Evolutionary conservation across 1,140 invertebrate species (phyloP).

Genomic region (Drosophila novamexicana): DNA sequence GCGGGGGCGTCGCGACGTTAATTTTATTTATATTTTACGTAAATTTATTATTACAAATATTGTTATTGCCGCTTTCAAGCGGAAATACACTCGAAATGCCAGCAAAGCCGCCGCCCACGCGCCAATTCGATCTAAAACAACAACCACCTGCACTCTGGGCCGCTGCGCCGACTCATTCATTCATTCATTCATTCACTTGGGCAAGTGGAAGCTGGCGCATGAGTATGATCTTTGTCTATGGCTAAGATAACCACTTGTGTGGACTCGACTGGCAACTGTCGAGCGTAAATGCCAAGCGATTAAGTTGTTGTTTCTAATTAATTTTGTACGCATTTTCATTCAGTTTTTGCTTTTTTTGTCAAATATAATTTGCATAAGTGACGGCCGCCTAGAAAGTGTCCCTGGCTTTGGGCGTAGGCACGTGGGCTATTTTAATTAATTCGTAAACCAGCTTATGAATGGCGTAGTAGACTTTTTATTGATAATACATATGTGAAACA

Average conservation of each 20-base stretch:
- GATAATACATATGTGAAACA: background rate
- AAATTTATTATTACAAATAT: constrained; percentile 83
- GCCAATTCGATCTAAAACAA: constrained; percentile 30
- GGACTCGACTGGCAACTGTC: constrained; percentile 36
- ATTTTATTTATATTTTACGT: constrained; percentile 81
- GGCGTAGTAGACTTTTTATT: constrained; percentile 19
- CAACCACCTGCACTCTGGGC: constrained; percentile 69
- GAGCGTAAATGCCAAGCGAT: constrained; percentile 74
- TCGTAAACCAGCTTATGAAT: constrained; percentile 54
- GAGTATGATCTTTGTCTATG: constrained; percentile 46
- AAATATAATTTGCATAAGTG: constrained; percentile 69
- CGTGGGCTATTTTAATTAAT: constrained; percentile 51
- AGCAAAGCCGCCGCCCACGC: constrained; percentile 55
- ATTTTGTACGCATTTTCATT: constrained; percentile 52
- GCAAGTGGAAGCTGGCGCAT: constrained; percentile 67
- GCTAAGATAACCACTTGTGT: constrained; percentile 40
- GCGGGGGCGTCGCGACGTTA: constrained; percentile 53
- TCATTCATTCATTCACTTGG: constrained; percentile 39
- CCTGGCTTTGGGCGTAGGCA: constrained; percentile 30
- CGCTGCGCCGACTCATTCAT: constrained; percentile 46
- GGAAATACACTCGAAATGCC: constrained; percentile 77
- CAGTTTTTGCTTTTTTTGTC: constrained; percentile 25
- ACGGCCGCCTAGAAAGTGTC: constrained; percentile 47
- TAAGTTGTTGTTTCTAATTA: constrained; percentile 70
- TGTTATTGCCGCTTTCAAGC: constrained; percentile 78